phyloP scores from a whole-genome alignment of 2,888 invertebrate species.

The Drosophila dives region DNA sequence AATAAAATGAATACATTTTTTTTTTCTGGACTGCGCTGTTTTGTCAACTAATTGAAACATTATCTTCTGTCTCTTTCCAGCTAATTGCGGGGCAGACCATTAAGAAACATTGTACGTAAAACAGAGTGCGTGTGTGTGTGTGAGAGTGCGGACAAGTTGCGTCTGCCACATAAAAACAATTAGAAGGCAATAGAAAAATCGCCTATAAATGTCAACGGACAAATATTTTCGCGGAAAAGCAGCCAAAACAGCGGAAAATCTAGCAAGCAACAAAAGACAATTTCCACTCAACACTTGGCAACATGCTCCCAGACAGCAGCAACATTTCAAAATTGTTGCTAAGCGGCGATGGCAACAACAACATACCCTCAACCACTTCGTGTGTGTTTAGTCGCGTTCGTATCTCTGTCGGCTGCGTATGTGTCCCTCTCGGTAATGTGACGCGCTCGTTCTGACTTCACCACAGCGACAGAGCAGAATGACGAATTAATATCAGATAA shows the following conservation, averaged over 20 bases:
- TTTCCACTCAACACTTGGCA: conserved; percentile 55
- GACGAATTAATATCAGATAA: conserved; percentile 41
- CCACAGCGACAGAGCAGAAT: conserved; percentile 40
- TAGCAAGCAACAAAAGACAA: conserved; percentile 34
- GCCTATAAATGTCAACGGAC: conserved; percentile 64
- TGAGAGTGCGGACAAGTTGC: conserved; percentile 21
- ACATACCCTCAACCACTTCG: conserved; percentile 39
- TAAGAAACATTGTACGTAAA: conserved; percentile 36
- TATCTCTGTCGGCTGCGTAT: conserved; percentile 76
- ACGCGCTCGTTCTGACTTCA: conserved; percentile 53
- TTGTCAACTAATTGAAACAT: conserved; percentile 72
- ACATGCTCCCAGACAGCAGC: conserved; percentile 46
- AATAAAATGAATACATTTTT: conserved; percentile 53
- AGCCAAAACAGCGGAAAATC: conserved; percentile 33
- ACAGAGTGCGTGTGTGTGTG: conserved; percentile 1
- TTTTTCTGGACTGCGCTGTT: conserved; percentile 33
- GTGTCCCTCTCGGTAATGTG: conserved; percentile 72
- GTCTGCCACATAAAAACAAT: conserved; percentile 62
- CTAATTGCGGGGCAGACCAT: conserved; percentile 38
- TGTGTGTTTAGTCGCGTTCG: conserved; percentile 56
- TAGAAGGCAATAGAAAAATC: conserved; percentile 62
- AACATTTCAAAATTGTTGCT: conserved; percentile 43
- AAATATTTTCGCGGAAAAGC: conserved; percentile 65
- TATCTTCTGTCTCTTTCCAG: conserved; percentile 47
- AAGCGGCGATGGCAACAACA: conserved; percentile 35